Percentiles rank a stretch among this genome's conserved stretches.
Conservation (phyloP, 2,888 invertebrate species). For the Diplazon laetatorius region DNA sequence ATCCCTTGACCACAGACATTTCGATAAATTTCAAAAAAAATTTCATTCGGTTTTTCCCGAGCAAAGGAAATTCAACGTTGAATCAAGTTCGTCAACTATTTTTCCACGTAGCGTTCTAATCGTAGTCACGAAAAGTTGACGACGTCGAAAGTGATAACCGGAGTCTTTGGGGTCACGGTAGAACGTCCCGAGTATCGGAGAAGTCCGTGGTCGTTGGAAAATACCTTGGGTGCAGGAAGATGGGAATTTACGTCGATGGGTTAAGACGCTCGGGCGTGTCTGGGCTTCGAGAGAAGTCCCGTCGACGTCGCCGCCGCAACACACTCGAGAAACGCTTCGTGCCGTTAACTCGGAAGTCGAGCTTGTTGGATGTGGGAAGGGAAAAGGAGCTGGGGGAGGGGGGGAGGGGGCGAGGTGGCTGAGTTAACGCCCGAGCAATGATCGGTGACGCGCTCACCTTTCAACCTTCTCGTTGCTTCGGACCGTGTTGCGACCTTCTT, state of each 20-base stretch:
- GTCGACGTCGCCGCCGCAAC: constrained; percentile 12
- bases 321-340: constrained; percentile 4
- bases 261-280: constrained; percentile 12
- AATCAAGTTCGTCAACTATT: no score
- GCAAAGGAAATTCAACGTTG: constrained; percentile 8
- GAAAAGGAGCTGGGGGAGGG: no score
- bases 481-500: background rate
- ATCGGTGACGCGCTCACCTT: background rate
- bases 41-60: no score
- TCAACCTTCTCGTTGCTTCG: background rate
- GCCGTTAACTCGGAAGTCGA: constrained; percentile 4
- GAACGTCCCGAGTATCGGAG: no score
- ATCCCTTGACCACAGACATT: no score
- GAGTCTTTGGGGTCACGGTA: no score
- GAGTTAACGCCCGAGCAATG: constrained; percentile 6
- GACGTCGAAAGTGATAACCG: constrained; percentile 11
- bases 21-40: no score
- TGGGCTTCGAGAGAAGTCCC: background rate
- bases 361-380: no score
- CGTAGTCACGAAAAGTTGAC: background rate
- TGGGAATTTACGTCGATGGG: constrained; percentile 14
- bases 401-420: no score
- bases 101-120: background rate
- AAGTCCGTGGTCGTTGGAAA: constrained; percentile 11
- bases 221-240: constrained; percentile 13